These are phyloP conservation scores for Thalassoma bifasciatum DNA, from an alignment of 2,113 vertebrate genomes.

Conservation along the genomic window DNA sequence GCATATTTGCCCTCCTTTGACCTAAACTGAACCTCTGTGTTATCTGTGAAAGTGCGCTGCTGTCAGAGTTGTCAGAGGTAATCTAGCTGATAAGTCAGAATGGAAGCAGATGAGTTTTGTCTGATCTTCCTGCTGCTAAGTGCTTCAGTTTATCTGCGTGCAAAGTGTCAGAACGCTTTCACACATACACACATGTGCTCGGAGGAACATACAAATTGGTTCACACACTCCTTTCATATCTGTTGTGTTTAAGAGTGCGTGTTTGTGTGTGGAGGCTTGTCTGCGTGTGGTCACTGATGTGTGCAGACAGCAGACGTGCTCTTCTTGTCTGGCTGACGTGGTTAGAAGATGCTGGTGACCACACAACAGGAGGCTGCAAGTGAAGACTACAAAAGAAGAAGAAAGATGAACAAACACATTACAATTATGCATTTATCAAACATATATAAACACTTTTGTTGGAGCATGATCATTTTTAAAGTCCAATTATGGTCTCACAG, in stretches of 20 bases:
- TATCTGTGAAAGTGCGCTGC: conserved; percentile 50
- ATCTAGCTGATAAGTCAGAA: conserved; percentile 60
- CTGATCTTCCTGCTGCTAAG: conserved; percentile 65
- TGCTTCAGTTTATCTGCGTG: conserved; percentile 56
- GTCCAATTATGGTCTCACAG: not conserved
- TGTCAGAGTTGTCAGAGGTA: conserved; percentile 42
- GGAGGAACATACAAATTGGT: conserved; percentile 22
- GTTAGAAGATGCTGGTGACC: conserved; percentile 42
- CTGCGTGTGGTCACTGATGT: conserved; percentile 58
- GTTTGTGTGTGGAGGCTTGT: conserved; percentile 14
- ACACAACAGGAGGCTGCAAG: conserved; percentile 26
- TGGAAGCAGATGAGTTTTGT: conserved; percentile 49
- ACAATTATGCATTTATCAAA: not conserved
- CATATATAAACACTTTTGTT: not conserved
- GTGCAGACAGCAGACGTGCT: conserved; percentile 53
- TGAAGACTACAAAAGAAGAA: conserved; percentile 27
- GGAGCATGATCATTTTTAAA: not conserved
- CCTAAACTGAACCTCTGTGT: conserved; percentile 13
- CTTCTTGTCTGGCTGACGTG: conserved; percentile 54
- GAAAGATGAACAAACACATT: conserved; percentile 16
- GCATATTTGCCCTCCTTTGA: conserved; percentile 36
- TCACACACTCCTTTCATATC: conserved; percentile 36
- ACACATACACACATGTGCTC: conserved; percentile 34
- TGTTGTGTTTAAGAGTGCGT: conserved; percentile 16
- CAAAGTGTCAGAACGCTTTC: conserved; percentile 59